Evolutionary conservation across 1,140 invertebrate species (phyloP).

Genomic region (Drosophila pandora): DNA sequence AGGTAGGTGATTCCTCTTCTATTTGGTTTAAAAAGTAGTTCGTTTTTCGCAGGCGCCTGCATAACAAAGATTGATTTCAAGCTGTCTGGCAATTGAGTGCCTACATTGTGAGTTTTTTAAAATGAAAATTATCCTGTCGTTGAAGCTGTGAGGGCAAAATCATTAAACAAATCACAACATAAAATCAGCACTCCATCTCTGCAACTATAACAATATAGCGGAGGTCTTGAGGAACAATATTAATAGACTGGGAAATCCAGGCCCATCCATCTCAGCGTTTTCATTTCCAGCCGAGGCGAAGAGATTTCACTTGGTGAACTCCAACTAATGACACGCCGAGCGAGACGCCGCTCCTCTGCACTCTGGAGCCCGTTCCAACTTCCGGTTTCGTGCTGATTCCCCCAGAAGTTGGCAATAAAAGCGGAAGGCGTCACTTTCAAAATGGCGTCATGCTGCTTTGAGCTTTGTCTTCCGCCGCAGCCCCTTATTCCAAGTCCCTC

Average conservation of each 20-base stretch:
- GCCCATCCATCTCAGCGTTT: conserved; percentile 35
- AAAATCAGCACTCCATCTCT: conserved; percentile 4
- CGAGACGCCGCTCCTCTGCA: background rate
- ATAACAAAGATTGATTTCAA: too few relatives aligned
- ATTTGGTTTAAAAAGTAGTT: conserved; percentile 2
- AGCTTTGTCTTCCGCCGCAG: conserved; percentile 34
- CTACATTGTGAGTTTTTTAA: background rate
- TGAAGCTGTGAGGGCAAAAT: too few relatives aligned
- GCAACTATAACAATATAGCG: background rate
- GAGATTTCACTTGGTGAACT: conserved; percentile 24
- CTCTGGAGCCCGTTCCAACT: conserved; percentile 19
- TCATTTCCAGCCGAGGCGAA: conserved; percentile 16
- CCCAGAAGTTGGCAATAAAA: conserved; percentile 44
- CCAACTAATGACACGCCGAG: conserved; percentile 13
- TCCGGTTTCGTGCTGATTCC: conserved; percentile 21
- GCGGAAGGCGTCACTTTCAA: conserved; percentile 64
- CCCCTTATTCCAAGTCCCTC: background rate
- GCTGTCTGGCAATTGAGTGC: background rate
- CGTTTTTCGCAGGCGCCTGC: too few relatives aligned
- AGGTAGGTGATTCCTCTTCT: background rate
- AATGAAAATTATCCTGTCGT: background rate
- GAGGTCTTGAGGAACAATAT: conserved; percentile 18
- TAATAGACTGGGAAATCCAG: conserved; percentile 26
- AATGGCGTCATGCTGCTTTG: conserved; percentile 68
- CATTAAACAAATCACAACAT: conserved; percentile 15